A percentile compares a stretch with the other conserved stretches of the same genome.
Evolutionary conservation across 1,140 invertebrate genomes (phyloP).

Genomic region (Brachionus koreanus): DNA sequence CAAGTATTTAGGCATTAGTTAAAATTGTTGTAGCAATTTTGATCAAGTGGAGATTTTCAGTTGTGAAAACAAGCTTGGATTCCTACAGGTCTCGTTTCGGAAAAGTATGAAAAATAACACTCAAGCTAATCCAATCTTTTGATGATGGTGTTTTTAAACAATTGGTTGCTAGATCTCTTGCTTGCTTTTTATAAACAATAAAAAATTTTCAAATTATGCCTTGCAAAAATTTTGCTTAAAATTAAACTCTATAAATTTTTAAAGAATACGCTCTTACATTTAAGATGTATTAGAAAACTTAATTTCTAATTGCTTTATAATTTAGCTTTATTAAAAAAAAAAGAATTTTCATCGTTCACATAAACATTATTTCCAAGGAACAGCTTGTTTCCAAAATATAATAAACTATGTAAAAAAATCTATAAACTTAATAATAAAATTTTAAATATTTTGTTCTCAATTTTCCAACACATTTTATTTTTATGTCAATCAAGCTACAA

Average conservation of each 20-base stretch:
- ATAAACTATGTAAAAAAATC: background rate
- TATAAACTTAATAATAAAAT: background rate
- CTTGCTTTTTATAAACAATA: slow-evolving; percentile 3
- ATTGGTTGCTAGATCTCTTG: background rate
- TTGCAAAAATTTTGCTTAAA: background rate
- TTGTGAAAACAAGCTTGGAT: background rate
- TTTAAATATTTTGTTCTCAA: background rate
- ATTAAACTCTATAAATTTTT: background rate
- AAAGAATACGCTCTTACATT: background rate
- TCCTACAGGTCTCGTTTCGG: background rate
- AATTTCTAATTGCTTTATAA: background rate
- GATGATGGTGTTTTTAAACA: background rate
- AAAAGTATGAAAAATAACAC: background rate
- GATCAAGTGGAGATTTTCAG: background rate
- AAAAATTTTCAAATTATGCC: background rate
- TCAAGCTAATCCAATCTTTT: background rate
- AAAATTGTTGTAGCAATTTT: background rate
- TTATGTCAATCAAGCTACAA: background rate
- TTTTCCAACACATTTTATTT: background rate
- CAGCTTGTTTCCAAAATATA: background rate
- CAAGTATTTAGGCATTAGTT: background rate
- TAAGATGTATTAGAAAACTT: background rate
- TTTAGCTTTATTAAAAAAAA: background rate
- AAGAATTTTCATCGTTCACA: background rate
- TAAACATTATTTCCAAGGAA: background rate